Percentiles rank a stretch among this genome's conserved stretches.
These are phyloP conservation scores for Meiosimyza decipiens DNA, from an alignment of 2,888 invertebrate genomes.

Conservation along the genomic window DNA sequence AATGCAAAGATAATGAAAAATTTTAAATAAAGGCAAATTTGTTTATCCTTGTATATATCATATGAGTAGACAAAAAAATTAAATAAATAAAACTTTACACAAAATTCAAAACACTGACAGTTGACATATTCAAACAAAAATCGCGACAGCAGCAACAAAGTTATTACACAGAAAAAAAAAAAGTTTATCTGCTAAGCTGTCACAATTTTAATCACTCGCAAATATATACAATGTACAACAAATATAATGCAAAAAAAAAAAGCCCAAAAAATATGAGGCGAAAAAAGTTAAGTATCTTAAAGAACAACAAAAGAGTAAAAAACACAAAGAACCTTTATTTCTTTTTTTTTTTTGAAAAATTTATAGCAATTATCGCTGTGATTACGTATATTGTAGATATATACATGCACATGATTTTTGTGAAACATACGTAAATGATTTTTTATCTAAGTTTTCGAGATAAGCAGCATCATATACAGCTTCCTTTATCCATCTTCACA, in stretches of 20 bases:
- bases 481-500: conserved; percentile 3
- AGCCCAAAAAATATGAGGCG: not conserved
- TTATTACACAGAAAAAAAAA: conserved; percentile 1
- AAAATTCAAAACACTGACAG: not conserved
- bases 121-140: not conserved
- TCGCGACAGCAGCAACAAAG: not conserved
- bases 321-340: not conserved
- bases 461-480: conserved; percentile 17
- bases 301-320: not conserved
- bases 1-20: not conserved
- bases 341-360: not conserved
- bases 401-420: not conserved
- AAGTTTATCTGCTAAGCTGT: conserved; percentile 14
- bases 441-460: conserved; percentile 18
- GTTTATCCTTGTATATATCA: conserved; percentile 28
- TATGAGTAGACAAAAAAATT: conserved; percentile 2
- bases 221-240: not conserved
- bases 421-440: conserved; percentile 5
- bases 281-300: not conserved
- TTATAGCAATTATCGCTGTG: not conserved
- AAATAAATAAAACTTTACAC: conserved; percentile 1
- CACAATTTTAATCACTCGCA: conserved; percentile 9
- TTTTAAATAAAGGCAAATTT: conserved; percentile 10
- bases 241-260: conserved; percentile 6
- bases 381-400: not conserved